These are phyloP conservation scores for Borostomias antarcticus DNA, from an alignment of 2,797 vertebrate species.

Conservation along the genomic window DNA sequence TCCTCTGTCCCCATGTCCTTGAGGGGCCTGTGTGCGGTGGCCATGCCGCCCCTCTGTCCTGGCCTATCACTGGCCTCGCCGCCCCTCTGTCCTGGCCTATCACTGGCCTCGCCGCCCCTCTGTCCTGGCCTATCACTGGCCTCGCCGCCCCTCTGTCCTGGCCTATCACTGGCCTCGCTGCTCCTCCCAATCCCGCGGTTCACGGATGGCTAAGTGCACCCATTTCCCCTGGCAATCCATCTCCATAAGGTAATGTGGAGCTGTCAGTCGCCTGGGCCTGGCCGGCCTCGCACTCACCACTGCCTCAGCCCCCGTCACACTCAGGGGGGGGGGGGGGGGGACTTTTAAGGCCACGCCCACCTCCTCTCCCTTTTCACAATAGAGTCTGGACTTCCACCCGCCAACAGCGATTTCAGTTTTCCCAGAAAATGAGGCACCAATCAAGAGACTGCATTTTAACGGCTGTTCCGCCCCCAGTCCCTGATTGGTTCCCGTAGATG, in stretches of 20 bases:
- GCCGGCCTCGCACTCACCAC: neutral
- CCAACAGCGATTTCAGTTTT: no score
- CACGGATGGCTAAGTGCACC: constrained; percentile 30
- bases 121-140: neutral
- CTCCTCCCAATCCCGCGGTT: constrained; percentile 34
- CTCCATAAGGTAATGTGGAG: constrained; percentile 27
- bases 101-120: no score
- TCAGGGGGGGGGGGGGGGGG: no score
- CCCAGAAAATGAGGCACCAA: no score
- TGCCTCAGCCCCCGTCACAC: constrained; percentile 11
- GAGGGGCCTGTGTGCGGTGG: no score
- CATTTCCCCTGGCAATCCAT: constrained; percentile 15
- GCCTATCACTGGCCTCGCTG: constrained; percentile 20
- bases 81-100: constrained; percentile 10
- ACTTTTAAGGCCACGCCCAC: constrained; percentile 2
- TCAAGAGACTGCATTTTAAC: no score
- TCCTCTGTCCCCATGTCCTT: no score
- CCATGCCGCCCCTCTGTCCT: neutral
- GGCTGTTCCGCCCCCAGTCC: no score
- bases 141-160: constrained; percentile 16
- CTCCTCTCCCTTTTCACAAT: neutral
- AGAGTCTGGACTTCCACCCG: constrained; percentile 2
- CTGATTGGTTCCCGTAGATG: no score
- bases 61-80: constrained; percentile 1
- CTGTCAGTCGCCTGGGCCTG: neutral